phyloP scores from a whole-genome alignment of 2,888 invertebrate species.

The Tipula lateralis region DNA sequence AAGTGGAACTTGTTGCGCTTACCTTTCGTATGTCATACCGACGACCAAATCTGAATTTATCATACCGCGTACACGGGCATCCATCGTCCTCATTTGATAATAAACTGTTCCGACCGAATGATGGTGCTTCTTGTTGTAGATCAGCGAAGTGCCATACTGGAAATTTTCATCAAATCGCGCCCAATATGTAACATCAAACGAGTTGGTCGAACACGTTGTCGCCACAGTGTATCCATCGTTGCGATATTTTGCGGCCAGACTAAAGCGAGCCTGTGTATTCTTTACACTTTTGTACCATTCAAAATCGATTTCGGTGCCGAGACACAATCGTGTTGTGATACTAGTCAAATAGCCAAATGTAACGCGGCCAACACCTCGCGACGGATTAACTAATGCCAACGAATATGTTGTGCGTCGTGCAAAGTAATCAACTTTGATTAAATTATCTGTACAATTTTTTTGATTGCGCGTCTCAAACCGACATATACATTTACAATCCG shows the following conservation, averaged over 20 bases:
- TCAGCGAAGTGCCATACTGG: constrained; percentile 44
- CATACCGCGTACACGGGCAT: constrained; percentile 44
- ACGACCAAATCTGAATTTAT: constrained; percentile 46
- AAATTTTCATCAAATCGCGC: constrained; percentile 44
- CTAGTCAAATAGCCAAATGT: constrained; percentile 45
- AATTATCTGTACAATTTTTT: constrained; percentile 40
- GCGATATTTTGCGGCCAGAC: constrained; percentile 42
- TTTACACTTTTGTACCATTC: constrained; percentile 43
- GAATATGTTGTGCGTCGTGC: constrained; percentile 42
- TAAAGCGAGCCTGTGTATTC: constrained; percentile 40
- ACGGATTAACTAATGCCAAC: constrained; percentile 42
- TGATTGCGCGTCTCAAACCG: constrained; percentile 39
- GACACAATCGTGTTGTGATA: constrained; percentile 41
- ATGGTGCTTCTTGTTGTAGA: constrained; percentile 39
- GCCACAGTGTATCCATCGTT: constrained; percentile 42
- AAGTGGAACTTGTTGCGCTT: constrained; percentile 26
- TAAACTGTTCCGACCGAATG: constrained; percentile 44
- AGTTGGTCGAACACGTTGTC: constrained; percentile 43
- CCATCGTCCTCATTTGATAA: constrained; percentile 46
- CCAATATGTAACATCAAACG: constrained; percentile 48
- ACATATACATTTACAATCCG: constrained; percentile 35
- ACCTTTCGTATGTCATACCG: constrained; percentile 47
- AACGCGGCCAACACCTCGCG: constrained; percentile 41
- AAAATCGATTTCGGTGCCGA: constrained; percentile 44
- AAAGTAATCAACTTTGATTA: constrained; percentile 41